Evolutionary conservation across 2,888 invertebrate species (phyloP).

Genomic region (Agrochola circellaris): DNA sequence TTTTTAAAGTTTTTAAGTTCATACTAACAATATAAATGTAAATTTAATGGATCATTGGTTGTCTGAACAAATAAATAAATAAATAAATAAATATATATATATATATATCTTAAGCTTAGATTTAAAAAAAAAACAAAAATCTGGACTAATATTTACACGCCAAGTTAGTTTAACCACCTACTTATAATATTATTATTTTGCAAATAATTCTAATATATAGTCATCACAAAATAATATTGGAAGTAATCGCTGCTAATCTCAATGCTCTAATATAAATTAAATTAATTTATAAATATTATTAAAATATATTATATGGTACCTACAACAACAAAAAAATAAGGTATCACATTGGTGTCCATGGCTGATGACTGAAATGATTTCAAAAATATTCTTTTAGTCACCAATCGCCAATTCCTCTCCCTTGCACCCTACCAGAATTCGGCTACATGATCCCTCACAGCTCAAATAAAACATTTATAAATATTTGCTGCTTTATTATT

Average conservation of each 20-base stretch:
- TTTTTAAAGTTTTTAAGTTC: too few relatives aligned
- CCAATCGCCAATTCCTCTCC: slow-evolving; percentile 49
- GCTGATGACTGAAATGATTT: not conserved
- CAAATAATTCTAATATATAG: not conserved
- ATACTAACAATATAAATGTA: too few relatives aligned
- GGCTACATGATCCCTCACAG: slow-evolving; percentile 76
- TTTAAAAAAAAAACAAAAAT: not conserved
- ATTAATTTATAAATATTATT: not conserved
- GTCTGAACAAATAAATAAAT: too few relatives aligned
- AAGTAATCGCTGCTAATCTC: not conserved
- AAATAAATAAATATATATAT: too few relatives aligned
- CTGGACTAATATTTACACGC: not conserved
- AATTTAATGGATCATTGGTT: too few relatives aligned
- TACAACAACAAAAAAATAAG: not conserved
- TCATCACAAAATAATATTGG: not conserved
- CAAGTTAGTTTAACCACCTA: not conserved
- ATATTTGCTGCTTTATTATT: slow-evolving; percentile 87
- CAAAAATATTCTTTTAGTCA: not conserved
- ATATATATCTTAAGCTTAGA: too few relatives aligned
- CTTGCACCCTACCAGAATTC: slow-evolving; percentile 48
- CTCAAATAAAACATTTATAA: slow-evolving; percentile 89
- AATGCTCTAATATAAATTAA: not conserved
- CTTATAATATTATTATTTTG: not conserved
- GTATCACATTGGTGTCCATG: not conserved
- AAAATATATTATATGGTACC: not conserved